phyloP scores from a whole-genome alignment of 2,888 invertebrate species.

The Harmothoe impar region DNA sequence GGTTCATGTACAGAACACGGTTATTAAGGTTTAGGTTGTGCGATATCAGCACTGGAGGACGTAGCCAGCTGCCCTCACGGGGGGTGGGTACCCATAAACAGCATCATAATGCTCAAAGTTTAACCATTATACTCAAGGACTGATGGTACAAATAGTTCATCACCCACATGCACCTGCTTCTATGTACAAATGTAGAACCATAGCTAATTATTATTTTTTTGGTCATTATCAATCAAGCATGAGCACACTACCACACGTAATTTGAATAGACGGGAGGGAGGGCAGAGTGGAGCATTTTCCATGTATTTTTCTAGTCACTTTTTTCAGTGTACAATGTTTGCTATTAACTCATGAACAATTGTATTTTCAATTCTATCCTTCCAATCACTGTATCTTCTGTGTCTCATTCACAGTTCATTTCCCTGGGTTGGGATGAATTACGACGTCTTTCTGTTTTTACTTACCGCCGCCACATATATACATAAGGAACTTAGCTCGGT shows the following conservation, averaged over 20 bases:
- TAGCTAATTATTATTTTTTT: not conserved
- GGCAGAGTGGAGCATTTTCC: slow-evolving; percentile 33
- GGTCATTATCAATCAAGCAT: not conserved
- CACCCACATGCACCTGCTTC: slow-evolving; percentile 20
- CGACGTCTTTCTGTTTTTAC: not conserved
- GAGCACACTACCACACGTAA: not conserved
- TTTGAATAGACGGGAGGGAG: not conserved
- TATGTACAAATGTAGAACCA: not conserved
- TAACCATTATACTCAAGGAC: not conserved
- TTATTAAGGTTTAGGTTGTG: too few relatives aligned
- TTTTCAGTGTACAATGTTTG: slow-evolving; percentile 36
- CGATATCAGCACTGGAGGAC: too few relatives aligned
- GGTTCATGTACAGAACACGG: too few relatives aligned
- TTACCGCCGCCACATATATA: not conserved
- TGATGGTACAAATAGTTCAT: not conserved
- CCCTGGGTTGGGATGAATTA: slow-evolving; percentile 7
- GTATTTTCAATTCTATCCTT: slow-evolving; percentile 33
- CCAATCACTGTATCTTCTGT: slow-evolving; percentile 6
- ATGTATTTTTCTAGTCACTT: slow-evolving; percentile 54
- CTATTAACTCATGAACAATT: slow-evolving; percentile 45
- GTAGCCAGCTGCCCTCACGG: too few relatives aligned
- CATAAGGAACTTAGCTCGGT: not conserved
- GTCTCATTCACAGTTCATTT: not conserved
- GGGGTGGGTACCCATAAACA: not conserved
- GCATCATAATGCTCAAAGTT: slow-evolving; percentile 46